Base-by-base conservation (phyloP, 1,140 invertebrate genomes). In the Bilobella aurantiaca region DNA sequence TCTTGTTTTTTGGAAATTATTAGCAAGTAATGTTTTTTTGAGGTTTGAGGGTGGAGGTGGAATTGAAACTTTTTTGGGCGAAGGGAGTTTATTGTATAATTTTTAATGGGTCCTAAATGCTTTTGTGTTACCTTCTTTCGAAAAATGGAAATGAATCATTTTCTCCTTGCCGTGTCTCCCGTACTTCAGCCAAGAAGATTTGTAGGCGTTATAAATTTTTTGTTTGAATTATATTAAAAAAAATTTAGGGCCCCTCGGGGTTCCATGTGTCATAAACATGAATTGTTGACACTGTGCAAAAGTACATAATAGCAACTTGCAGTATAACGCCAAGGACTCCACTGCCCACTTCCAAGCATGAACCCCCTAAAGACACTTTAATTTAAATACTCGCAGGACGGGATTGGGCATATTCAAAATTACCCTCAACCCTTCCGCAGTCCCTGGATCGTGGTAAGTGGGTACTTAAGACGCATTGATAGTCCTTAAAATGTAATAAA, bases 191-290 rank as follows among this genome's bases (percentile, higher is more conserved):
- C n/a, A n/a, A 53, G 23, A 53, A 53, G 49, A 53, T 53, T 53
- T 53, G 49, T 53, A 53, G 49, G 49, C 49, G 49, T 53, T 16
- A 12, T 53, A 16, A 53, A 53, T 5, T 16, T 16, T 23, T 14
- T 53, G 49, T 53, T 53, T 23, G 49, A 59, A 29, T 30, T 59
- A 59, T 28, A n/a, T n/a, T n/a, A n/a, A n/a, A n/a, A n/a, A 59
- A 59, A 59, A 59, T 30, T 8, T 59, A 53, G 49, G 21, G 49
- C n/a, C 64, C 64, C 64, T 61, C 47, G 53, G 64, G 64, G 64
- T n/a, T 66, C 47, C 64, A 66, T 66, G 56, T 53, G 56, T 65
- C 57, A 59, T 65, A 65, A 60, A 62, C 58, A 62, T 66, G 58
- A 66, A 49, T 66, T 66, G 64, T 66, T 66, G 64, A 66, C 64